Conservation (phyloP, 2,888 invertebrate genomes). For the Aspidiotus rigidus region DNA sequence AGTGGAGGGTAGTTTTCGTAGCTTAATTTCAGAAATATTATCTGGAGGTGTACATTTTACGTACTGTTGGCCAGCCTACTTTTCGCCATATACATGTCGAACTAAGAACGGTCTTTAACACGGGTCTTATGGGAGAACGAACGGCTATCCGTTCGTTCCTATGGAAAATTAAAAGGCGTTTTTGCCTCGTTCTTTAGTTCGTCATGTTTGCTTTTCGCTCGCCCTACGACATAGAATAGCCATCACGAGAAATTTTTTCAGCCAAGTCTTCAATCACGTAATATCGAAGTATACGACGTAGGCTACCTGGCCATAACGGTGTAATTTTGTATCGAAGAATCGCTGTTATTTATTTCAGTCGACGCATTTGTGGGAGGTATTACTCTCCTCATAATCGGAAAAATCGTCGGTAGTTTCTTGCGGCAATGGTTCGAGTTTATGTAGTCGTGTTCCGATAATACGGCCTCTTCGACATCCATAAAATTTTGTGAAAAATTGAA, state of each 20-base stretch:
- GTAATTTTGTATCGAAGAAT: constrained; percentile 36
- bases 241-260: constrained; percentile 2
- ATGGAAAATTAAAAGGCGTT: no score
- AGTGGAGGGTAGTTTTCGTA: constrained; percentile 52
- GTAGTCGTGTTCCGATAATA: constrained; percentile 8
- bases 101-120: no score
- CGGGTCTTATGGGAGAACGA: no score
- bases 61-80: constrained; percentile 55
- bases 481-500: no score
- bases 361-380: constrained; percentile 29
- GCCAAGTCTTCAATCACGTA: no score
- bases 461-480: constrained; percentile 18
- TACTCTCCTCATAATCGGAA: constrained; percentile 21
- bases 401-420: constrained; percentile 19
- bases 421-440: constrained; percentile 13
- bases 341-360: constrained; percentile 37
- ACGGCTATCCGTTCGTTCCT: no score
- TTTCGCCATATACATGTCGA: no score
- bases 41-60: constrained; percentile 50
- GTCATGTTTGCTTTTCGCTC: no score
- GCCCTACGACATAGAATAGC: no score
- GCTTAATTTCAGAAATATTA: constrained; percentile 44
- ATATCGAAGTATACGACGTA: neutral
- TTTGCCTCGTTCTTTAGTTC: no score
- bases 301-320: constrained; percentile 40